A percentile compares a stretch with the other conserved stretches of the same genome.
Conservation (phyloP, 1,140 invertebrate genomes). For the Conopomorpha cramerella region DNA sequence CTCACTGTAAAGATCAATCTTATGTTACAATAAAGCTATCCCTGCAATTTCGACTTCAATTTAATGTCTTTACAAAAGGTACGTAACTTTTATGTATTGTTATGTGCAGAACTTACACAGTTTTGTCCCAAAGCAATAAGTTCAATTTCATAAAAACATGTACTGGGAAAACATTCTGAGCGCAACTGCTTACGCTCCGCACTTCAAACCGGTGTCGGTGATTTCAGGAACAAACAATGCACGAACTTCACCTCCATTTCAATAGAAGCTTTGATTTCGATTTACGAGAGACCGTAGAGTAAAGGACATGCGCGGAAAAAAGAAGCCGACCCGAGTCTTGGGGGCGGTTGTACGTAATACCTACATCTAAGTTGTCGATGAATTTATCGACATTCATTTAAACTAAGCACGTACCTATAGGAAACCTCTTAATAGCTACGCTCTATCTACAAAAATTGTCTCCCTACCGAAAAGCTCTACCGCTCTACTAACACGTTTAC, state of each 20-base stretch:
- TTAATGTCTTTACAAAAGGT: neutral
- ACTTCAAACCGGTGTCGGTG: slow-evolving; percentile 24
- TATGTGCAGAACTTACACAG: neutral
- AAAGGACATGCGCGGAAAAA: too few relatives aligned
- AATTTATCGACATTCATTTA: too few relatives aligned
- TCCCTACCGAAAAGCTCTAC: too few relatives aligned
- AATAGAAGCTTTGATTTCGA: slow-evolving; percentile 59
- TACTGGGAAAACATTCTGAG: neutral
- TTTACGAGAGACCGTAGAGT: slow-evolving; percentile 54
- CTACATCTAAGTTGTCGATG: too few relatives aligned
- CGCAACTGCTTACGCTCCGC: slow-evolving; percentile 27
- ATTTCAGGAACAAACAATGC: slow-evolving; percentile 8
- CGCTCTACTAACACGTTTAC: too few relatives aligned
- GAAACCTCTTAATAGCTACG: too few relatives aligned
- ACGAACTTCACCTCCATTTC: slow-evolving; percentile 40
- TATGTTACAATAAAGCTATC: too few relatives aligned
- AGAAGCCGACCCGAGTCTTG: too few relatives aligned
- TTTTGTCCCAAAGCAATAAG: too few relatives aligned
- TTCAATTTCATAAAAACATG: neutral
- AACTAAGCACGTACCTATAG: too few relatives aligned
- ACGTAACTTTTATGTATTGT: neutral
- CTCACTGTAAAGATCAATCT: neutral
- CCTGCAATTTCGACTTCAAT: neutral
- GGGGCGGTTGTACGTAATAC: too few relatives aligned
- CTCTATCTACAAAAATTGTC: too few relatives aligned